phyloP scores from a whole-genome alignment of 2,113 vertebrate genomes.

The Alexandromys fortis region DNA sequence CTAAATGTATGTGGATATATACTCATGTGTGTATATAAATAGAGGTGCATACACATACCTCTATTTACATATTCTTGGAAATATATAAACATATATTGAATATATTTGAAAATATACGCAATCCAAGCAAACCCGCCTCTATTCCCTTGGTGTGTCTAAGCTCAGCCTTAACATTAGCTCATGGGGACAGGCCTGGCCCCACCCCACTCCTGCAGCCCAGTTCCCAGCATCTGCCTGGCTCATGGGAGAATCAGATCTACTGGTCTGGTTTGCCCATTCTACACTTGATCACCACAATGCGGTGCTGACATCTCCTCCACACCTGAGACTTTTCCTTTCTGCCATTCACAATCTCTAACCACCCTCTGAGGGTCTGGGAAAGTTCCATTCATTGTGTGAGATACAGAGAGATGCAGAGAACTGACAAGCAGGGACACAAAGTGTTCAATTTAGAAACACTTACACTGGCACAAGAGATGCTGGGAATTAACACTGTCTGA shows the following conservation, averaged over 20 bases:
- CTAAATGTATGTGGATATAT: not conserved
- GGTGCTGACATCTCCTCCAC: not conserved
- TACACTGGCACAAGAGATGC: not conserved
- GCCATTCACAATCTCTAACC: not conserved
- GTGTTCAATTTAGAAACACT: not conserved
- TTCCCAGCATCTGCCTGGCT: not conserved
- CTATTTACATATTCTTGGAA: slow-evolving; percentile 7
- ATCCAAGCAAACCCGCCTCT: not conserved
- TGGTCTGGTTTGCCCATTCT: not conserved
- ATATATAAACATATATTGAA: not conserved
- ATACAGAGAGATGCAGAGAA: not conserved
- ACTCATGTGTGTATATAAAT: not conserved
- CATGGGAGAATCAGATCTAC: not conserved
- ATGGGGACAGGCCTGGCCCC: not conserved
- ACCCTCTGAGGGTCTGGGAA: not conserved
- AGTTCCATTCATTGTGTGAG: not conserved
- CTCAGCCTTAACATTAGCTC: not conserved
- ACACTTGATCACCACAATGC: not conserved
- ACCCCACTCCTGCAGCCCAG: accelerated
- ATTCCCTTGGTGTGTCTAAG: not conserved
- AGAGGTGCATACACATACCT: not conserved
- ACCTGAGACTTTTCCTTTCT: not conserved
- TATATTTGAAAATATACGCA: not conserved
- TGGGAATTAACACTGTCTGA: not conserved
- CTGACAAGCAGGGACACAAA: not conserved